Base-by-base conservation (phyloP, 2,113 vertebrate species). In the Sander vitreus region DNA sequence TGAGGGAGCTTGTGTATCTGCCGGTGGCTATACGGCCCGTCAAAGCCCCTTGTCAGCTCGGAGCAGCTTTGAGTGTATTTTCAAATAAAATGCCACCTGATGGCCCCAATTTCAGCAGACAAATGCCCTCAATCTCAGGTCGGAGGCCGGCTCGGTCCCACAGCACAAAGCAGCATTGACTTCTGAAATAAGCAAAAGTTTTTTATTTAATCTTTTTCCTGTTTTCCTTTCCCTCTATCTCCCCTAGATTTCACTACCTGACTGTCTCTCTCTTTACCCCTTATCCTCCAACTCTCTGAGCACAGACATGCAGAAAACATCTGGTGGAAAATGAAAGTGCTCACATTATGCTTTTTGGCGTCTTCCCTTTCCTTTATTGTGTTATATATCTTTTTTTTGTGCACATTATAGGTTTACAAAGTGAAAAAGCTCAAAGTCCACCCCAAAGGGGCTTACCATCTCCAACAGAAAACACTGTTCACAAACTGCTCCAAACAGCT, bases 41-140 rank as follows among this genome's bases (percentile, higher is more conserved):
- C 67, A 73, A 64, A 83, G 74, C 30, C 86, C 72, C 78, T 27
- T 19, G 77, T 84, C 76, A 1, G 82, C 74, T 68, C 67, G 6
- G 23, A 79, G 71, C 43, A 51, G 84, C 51, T 85, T 78, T 76
- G 74, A 88, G 85, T 83, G 83, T 80, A 67, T 73, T 89, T 85
- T 89, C 88, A 76, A 86, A 89, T 85, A 83, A 93, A 94, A 93
- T 83, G 81, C 83, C 84, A 89, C 93, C 79, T 86, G 85, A 80
- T 88, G 89, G 89, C 92, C 93, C 30, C 93, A 91, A 93, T 93
- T 91, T 93, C 88, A 65, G 79, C 76, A 50, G 77, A 88, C 88
- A 90, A 79, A 88, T 90, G 92, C 90, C 89, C 87, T 88, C 92
- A 90, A 89, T 92, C 92, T 93, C 76, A 86, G 79, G 80, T 81